Evolutionary conservation across 2,113 vertebrate species (phyloP).

Genomic region (Garra rufa): DNA sequence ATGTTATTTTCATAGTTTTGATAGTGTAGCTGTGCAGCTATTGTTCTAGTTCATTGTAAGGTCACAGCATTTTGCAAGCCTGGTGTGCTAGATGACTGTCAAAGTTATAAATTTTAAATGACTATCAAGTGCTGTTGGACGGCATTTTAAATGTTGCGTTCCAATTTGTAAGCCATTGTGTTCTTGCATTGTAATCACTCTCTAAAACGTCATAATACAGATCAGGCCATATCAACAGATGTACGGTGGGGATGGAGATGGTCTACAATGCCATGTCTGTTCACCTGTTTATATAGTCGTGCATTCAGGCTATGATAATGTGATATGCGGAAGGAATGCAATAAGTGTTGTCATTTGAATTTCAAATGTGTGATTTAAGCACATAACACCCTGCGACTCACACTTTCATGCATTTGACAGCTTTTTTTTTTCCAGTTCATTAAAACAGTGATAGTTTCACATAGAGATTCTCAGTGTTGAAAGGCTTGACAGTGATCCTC

Average conservation of each 20-base stretch:
- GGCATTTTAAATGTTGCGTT: background rate
- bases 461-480: background rate
- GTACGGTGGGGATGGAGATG: background rate
- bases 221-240: background rate
- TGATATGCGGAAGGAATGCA: background rate
- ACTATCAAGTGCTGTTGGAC: constrained; percentile 13
- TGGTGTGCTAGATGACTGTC: background rate
- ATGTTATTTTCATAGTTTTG: constrained; percentile 5
- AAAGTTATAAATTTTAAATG: background rate
- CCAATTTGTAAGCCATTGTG: background rate
- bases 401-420: background rate
- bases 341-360: background rate
- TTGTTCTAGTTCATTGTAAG: constrained; percentile 4
- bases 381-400: background rate
- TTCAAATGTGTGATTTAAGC: background rate
- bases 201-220: background rate
- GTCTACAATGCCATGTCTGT: background rate
- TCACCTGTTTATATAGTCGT: background rate
- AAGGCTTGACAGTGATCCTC: background rate
- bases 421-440: background rate
- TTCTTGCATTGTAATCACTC: background rate
- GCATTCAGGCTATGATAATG: background rate
- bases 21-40: background rate
- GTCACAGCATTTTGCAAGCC: background rate
- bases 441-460: constrained; percentile 10